A percentile compares a stretch with the other conserved stretches of the same genome.
Evolutionary conservation across 2,888 invertebrate genomes (phyloP).

Genomic region (Lissocephala sabroskyi): DNA sequence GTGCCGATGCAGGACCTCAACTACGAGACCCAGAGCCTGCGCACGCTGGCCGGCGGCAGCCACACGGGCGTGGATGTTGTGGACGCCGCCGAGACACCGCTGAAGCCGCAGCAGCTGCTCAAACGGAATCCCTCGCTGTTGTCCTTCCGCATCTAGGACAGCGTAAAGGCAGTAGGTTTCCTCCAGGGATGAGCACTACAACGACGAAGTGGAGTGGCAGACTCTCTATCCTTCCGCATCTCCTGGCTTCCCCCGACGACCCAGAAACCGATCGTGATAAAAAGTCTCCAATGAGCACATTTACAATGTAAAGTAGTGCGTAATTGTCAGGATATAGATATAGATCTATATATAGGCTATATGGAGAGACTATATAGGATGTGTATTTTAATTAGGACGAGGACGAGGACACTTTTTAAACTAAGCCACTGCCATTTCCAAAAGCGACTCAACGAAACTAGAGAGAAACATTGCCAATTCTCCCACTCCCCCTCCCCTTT

Average conservation of each 20-base stretch:
- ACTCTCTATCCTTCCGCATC: conserved; percentile 25
- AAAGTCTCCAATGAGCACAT: conserved; percentile 52
- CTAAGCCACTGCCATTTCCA: conserved; percentile 56
- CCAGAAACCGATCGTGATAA: conserved; percentile 50
- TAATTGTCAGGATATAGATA: conserved; percentile 15
- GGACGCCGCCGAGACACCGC: conserved; percentile 47
- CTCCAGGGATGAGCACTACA: too few species aligned
- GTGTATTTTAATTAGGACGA: conserved; percentile 29
- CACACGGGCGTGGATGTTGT: conserved; percentile 52
- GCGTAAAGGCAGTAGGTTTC: too few species aligned
- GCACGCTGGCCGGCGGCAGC: conserved; percentile 51
- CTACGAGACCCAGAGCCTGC: conserved; percentile 66
- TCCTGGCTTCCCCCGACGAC: too few species aligned
- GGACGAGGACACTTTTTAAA: conserved; percentile 2
- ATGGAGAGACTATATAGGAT: too few species aligned
- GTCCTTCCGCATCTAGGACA: conserved; percentile 69
- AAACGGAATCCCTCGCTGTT: conserved; percentile 71
- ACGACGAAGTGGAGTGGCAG: conserved; percentile 43
- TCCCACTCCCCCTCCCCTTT: too few species aligned
- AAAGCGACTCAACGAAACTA: conserved; percentile 24
- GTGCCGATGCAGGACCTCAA: conserved; percentile 72
- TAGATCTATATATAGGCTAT: conserved; percentile 14
- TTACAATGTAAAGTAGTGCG: conserved; percentile 55
- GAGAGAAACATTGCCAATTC: background rate
- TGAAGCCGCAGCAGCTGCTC: conserved; percentile 65